Evolutionary conservation across 2,888 invertebrate species (phyloP).

Genomic region (Drosophila falleni): DNA sequence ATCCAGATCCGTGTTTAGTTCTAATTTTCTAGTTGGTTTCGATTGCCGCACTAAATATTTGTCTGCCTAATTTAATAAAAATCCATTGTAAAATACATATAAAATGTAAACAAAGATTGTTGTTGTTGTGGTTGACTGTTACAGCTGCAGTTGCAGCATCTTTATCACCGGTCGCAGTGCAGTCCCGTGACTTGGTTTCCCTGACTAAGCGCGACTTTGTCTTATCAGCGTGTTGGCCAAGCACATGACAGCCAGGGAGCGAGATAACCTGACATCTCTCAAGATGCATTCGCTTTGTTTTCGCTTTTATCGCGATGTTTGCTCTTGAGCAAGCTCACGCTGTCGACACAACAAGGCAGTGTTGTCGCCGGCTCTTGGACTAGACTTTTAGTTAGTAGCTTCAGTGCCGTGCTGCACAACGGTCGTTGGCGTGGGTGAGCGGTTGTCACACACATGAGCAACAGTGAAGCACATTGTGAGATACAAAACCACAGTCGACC

Average conservation of each 20-base stretch:
- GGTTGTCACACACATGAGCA: constrained; percentile 8
- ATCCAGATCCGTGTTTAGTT: constrained; percentile 62
- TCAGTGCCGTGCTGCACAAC: constrained; percentile 44
- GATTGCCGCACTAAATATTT: constrained; percentile 48
- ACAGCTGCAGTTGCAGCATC: constrained; percentile 24
- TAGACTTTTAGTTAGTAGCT: constrained; percentile 43
- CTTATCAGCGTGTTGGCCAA: constrained; percentile 53
- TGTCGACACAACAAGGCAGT: constrained; percentile 17
- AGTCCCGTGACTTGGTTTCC: constrained; percentile 70
- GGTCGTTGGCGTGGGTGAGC: constrained; percentile 45
- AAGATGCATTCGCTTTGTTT: constrained; percentile 40
- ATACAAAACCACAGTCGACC: constrained; percentile 39
- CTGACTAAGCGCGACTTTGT: constrained; percentile 56
- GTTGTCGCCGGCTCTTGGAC: constrained; percentile 12
- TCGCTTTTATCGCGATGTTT: constrained; percentile 69
- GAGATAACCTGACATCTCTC: constrained; percentile 66
- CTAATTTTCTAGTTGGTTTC: constrained; percentile 58
- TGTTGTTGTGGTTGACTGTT: not conserved
- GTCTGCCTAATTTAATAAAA: constrained; percentile 76
- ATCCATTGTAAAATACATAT: constrained; percentile 71
- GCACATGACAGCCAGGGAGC: constrained; percentile 51
- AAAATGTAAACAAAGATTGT: constrained; percentile 7
- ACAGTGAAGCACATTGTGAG: constrained; percentile 37
- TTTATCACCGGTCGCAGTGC: constrained; percentile 52
- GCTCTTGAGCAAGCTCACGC: constrained; percentile 43